Evolutionary conservation across 2,797 vertebrate species (phyloP).

Genomic region (Oreortyx pictus): DNA sequence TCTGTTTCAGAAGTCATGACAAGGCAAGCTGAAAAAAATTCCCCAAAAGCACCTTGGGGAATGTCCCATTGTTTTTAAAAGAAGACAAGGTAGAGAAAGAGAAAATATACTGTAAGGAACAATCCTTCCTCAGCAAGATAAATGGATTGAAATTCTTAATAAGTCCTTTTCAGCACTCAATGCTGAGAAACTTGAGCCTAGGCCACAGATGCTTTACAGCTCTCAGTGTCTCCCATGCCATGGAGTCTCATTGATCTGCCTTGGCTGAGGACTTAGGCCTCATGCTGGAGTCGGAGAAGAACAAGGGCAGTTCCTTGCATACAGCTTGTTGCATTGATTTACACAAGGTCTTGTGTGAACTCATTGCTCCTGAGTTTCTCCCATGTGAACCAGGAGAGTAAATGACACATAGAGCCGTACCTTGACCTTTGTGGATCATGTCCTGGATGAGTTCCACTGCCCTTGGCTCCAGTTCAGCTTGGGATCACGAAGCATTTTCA

Average conservation of each 20-base stretch:
- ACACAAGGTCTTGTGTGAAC: too few relatives aligned
- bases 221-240: neutral
- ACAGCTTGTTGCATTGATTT: neutral
- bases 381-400: neutral
- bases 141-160: neutral
- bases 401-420: neutral
- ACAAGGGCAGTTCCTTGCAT: neutral
- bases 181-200: neutral
- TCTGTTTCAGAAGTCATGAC: constrained; percentile 25
- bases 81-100: neutral
- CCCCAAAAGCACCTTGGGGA: constrained; percentile 7
- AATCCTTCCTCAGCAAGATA: neutral
- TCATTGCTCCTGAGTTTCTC: neutral
- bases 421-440: neutral
- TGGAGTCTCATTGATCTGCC: neutral
- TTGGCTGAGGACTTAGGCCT: neutral
- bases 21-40: constrained; percentile 16
- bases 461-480: neutral
- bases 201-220: neutral
- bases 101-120: neutral
- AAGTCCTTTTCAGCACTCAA: neutral
- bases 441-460: neutral
- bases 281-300: neutral
- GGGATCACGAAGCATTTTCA: neutral
- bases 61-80: neutral